A percentile compares a stretch with the other conserved stretches of the same genome.
Conservation (phyloP, 2,888 invertebrate species). For the Diogma glabrata region DNA sequence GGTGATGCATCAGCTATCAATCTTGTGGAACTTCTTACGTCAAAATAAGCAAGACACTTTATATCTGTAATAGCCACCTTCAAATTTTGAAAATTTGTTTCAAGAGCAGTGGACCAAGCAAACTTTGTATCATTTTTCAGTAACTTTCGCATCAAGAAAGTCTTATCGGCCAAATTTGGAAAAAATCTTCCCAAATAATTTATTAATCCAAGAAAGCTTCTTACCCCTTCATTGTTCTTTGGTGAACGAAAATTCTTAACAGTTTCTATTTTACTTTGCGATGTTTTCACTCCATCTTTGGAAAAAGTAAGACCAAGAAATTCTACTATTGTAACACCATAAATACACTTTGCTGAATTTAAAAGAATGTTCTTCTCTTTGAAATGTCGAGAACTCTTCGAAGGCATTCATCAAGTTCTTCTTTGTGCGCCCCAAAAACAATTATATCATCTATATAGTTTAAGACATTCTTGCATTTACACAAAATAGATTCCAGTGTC, state of each 20-base stretch:
- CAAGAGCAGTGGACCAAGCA: too few species aligned
- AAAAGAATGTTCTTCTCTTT: background rate
- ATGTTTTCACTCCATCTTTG: background rate
- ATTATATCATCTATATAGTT: too few species aligned
- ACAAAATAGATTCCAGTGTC: too few species aligned
- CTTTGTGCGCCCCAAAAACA: background rate
- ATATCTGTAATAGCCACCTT: too few species aligned
- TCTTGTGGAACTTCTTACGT: too few species aligned
- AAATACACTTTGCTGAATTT: background rate
- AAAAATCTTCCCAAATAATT: background rate
- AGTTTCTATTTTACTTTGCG: background rate
- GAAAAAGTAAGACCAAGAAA: background rate
- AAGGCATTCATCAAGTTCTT: too few species aligned
- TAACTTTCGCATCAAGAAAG: background rate
- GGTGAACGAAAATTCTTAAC: background rate
- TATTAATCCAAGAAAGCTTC: background rate
- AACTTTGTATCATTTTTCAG: background rate
- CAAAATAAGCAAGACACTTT: too few species aligned
- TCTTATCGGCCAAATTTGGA: background rate
- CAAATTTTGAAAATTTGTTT: too few species aligned
- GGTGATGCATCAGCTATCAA: too few species aligned
- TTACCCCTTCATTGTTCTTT: background rate
- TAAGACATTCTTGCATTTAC: too few species aligned
- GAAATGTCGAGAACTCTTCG: too few species aligned
- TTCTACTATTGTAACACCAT: background rate